These are phyloP conservation scores for Lamellibrachia satsuma DNA, from an alignment of 2,888 invertebrate species.

Conservation along the genomic window DNA sequence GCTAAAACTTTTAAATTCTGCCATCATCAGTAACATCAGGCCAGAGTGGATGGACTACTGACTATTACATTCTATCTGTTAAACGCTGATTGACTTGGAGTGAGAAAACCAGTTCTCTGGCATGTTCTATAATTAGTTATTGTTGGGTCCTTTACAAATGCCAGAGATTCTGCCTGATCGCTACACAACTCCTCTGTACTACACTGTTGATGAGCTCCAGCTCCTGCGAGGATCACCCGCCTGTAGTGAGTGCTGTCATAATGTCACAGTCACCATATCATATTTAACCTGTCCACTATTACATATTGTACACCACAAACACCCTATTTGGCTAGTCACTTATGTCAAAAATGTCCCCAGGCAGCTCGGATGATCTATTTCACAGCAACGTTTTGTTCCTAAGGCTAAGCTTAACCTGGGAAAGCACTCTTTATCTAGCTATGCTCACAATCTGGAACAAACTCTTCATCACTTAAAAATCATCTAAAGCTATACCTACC, in stretches of 20 bases:
- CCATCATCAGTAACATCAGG: neutral
- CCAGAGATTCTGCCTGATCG: constrained; percentile 78
- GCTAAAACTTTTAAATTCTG: neutral
- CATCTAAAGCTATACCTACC: too few species aligned
- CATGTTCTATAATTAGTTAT: neutral
- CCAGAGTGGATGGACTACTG: neutral
- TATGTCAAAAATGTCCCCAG: too few species aligned
- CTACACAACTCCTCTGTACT: constrained; percentile 87
- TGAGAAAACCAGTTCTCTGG: neutral
- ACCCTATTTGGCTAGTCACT: too few species aligned
- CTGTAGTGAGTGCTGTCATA: constrained; percentile 66
- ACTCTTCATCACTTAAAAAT: too few species aligned
- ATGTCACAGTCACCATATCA: too few species aligned
- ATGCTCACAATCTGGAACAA: too few species aligned
- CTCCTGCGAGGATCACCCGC: constrained; percentile 77
- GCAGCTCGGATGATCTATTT: too few species aligned
- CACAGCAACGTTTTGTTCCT: too few species aligned
- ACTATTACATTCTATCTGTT: neutral
- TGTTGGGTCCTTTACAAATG: constrained; percentile 23
- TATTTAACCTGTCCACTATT: too few species aligned
- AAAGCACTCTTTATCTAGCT: too few species aligned
- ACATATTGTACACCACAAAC: too few species aligned
- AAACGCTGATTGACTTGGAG: neutral
- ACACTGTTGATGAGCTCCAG: constrained; percentile 77
- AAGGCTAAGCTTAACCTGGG: too few species aligned